Evolutionary conservation across 2,113 vertebrate genomes (phyloP), one percentile per base, ranked within the genome.

Genomic region (Puntigrus tetrazona): DNA sequence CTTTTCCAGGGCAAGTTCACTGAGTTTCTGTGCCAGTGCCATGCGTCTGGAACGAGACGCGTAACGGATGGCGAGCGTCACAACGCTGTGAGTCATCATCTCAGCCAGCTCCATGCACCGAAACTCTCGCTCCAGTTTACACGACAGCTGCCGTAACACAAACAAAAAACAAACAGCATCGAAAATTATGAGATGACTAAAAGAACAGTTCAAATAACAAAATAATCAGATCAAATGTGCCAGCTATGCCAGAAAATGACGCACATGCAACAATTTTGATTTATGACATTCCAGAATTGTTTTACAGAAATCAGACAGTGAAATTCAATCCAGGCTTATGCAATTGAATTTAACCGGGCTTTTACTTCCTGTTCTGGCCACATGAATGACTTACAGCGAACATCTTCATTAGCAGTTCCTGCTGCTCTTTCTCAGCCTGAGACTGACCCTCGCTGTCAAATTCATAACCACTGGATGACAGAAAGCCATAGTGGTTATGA

Each of bases 381-480:
- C 18, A 5, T 61, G 52, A 57, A 36, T 14, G 36, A 95, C 97
- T 97, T 84, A 99, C 98, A 0, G 98, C 98, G 90, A 99, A 97
- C 95, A 99, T 96, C 92, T 98, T 99, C 95, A 99, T 97, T 76
- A 99, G 83, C 73, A 98, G 94, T 86, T 97, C 97, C 87, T 99
- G 97, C 85, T 99, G 97, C 73, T 98, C 96, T 88, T 95, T 98
- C 88, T 95, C 88, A 1, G 94, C 92, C 80, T 90, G 94, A 63
- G 43, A 94, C 94, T 93, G 95, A 29, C 78, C 90, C 1, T 87
- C 95, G 89, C 96, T 96, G 84, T 97, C 95, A 1, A 94, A 85
- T 88, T 97, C 96, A 13, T 97, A 98, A 81, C 95, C 96, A 57
- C 93, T 96, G 89, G 94, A 92, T 1, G 95, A 94, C 88, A 98